Evolutionary conservation across 92 coral and sea anemone species (phyloP).

Genomic region (Blastomussa wellsi): DNA sequence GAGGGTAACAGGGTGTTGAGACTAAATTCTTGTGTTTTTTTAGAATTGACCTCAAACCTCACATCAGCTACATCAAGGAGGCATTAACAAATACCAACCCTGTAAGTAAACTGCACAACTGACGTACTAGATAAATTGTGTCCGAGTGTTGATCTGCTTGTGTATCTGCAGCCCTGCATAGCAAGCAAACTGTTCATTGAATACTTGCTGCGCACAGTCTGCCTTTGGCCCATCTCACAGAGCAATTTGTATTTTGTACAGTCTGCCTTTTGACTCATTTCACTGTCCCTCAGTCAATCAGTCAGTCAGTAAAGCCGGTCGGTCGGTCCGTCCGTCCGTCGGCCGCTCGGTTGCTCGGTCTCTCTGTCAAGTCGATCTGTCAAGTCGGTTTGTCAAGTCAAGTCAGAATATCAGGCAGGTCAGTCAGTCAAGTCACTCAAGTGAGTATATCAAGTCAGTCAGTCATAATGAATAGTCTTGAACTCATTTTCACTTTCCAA

Average conservation of each 20-base stretch:
- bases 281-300: no score
- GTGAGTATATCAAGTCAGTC: neutral
- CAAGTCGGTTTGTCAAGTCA: no score
- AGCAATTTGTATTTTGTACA: no score
- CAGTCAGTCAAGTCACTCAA: no score
- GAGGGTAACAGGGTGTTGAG: neutral
- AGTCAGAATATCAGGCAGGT: no score
- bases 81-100: slow-evolving; percentile 93
- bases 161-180: no score
- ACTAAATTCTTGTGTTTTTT: neutral
- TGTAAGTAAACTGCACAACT: slow-evolving; percentile 42
- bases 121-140: neutral
- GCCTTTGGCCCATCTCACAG: no score
- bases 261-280: no score
- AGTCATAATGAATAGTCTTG: neutral
- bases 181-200: no score
- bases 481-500: neutral
- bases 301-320: no score
- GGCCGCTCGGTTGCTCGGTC: neutral
- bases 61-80: slow-evolving; percentile 81
- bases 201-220: no score
- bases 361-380: no score
- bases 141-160: neutral
- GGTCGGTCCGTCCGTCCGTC: neutral
- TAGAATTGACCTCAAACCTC: slow-evolving; percentile 96